Evolutionary conservation across 2,797 vertebrate species (phyloP), one percentile per base, ranked within the genome.

Genomic region (Pogonophryne albipinna): DNA sequence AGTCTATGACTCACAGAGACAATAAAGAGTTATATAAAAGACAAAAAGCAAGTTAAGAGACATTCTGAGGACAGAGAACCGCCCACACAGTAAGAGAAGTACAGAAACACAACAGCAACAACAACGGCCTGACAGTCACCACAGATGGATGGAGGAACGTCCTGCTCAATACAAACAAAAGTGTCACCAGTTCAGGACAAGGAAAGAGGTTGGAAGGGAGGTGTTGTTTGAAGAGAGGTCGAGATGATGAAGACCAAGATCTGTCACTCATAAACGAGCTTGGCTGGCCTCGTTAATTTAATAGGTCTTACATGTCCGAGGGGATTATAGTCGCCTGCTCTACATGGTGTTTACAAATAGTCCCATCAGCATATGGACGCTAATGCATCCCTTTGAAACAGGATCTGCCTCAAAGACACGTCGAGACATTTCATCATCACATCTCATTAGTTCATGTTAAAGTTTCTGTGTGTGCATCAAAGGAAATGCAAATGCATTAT

Each of bases 201-300:
- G 73, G 46, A 66, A 20, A 50, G 20, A 73, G 8, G 67, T 46
- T 38, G 57, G 46, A 78, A 74, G 31, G 57, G 46, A 79, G 56
- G 27, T 49, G 31, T 16, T 13, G 47, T 53, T 79, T 62, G 44
- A 71, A 58, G 77, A 71, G 20, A 65, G 67, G 71, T 51, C 57
- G 74, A 65, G 60, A 49, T 14, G 70, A 70, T 80, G 50, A 79
- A 71, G 76, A 34, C 20, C 9, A 6, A 74, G 15, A 58, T 60
- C 60, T 44, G 76, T 56, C 66, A 34, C 47, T 83, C 82, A 66
- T 51, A 46, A 82, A 56, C 1, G 20, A 34, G 42, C 65, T 61
- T 89, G 87, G 76, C 82, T 86, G 89, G 42, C 84, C 85, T 67
- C 85, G 76, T 90, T 92, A 58, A 82, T 83, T 58, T 73, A 88